Base-by-base conservation (phyloP, 1,140 invertebrate genomes). In the Hypothenemus hampei region DNA sequence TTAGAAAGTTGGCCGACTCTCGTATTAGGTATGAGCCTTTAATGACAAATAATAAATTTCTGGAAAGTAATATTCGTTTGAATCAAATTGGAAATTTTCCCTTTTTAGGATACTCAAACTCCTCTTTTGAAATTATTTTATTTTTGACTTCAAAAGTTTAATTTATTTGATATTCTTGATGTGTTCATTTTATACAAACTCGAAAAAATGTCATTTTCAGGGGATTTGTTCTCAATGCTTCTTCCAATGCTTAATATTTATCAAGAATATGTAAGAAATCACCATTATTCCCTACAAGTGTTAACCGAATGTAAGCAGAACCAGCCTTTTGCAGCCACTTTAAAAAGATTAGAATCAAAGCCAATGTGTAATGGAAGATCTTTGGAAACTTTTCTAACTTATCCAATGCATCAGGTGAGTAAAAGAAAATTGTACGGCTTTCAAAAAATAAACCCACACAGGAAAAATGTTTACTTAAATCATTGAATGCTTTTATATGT, bases 331-430 rank as follows among this genome's bases (percentile, higher is more conserved):
- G 83, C 85, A 4, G 80, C 81, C 4, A 75, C 95, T n/a, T 76
- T 96, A 20, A 81, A 84, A 51, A 73, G 91, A 4, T 77, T 94
- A 31, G 92, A 95, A 72, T 65, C 64, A 67, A 95, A 95, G 69
- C 80, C 88, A 0, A 80, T 84, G 1, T 91, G 91, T 65, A 88
- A 92, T 64, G 87, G 88, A 18, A 73, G 91, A 51, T 86, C 87
- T 3, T 73, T 96, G 47, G 92, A 95, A 72, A 92, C 84, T 3
- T 95, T 95, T 73, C 76, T 96, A 40, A 95, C 91, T 1, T 94
- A 93, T 74, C 92, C 92, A 7, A 96, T 96, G 92, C 89, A 93
- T 77, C 92, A 94, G 82, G 91, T 93, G 76, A 69, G 37, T n/a
- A n/a, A n/a, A n/a, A n/a, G n/a, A n/a, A n/a, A n/a, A n/a, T n/a